These are phyloP conservation scores for Battus philenor DNA, from an alignment of 1,140 invertebrate species.

Conservation along the genomic window DNA sequence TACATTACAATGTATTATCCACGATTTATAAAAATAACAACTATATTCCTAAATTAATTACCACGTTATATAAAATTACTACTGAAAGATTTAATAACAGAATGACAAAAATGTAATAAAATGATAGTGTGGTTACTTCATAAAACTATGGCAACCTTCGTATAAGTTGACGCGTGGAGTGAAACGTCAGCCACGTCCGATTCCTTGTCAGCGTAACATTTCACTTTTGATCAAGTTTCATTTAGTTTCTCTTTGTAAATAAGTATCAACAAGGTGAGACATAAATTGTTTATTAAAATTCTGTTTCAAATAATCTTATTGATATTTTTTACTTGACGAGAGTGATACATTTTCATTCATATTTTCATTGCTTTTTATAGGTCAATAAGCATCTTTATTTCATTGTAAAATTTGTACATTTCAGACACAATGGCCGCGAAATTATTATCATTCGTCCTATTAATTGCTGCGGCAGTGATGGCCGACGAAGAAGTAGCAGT, in stretches of 20 bases:
- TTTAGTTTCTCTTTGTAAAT: conserved; percentile 10
- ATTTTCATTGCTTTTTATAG: neutral
- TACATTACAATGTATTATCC: conserved; percentile 2
- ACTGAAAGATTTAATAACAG: conserved; percentile 11
- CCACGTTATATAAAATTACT: conserved; percentile 8
- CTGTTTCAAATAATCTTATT: neutral
- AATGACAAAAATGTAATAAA: neutral
- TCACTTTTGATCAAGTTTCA: conserved; percentile 20
- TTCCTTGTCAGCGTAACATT: conserved; percentile 44
- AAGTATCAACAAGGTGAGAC: conserved; percentile 13
- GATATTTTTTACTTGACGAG: neutral
- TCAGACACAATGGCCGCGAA: conserved; percentile 63
- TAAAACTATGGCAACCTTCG: conserved; percentile 27
- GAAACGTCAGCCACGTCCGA: conserved; percentile 71
- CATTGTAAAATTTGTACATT: conserved; percentile 30
- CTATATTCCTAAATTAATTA: too few species aligned
- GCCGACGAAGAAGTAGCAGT: conserved; percentile 81
- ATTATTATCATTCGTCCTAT: conserved; percentile 51
- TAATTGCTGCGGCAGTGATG: conserved; percentile 57
- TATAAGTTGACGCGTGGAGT: conserved; percentile 56
- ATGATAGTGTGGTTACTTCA: neutral
- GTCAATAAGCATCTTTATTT: neutral
- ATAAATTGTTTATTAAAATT: neutral
- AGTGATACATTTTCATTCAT: conserved; percentile 28
- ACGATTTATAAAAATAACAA: too few species aligned